Evolutionary conservation across 2,888 invertebrate genomes (phyloP), one percentile per base, ranked within the genome.

Genomic region (Chloroclysta siterata): DNA sequence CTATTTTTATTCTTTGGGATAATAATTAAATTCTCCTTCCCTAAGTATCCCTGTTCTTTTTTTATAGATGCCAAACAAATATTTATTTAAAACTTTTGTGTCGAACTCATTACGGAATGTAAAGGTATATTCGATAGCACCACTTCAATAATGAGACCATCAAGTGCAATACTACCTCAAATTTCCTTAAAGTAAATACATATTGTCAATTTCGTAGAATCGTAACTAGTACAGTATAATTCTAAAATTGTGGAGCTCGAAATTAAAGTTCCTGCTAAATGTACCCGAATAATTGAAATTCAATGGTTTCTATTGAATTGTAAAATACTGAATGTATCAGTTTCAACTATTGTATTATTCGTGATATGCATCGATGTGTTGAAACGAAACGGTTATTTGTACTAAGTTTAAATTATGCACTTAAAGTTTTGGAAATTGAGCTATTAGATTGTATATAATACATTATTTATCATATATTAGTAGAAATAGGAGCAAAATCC

Each of bases 231-330:
- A 15, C 47, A 22, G 3, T 22, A 22, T 22, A 47, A 13, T 47
- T 47, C 15, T 11, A 48, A 44, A 52, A 51, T n/a, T 36, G 6
- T 44, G 28, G 2, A 50, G 11, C 42, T 44, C 8, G 6, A 41
- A 33, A 36, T 41, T 46, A 36, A 28, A 51, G 39, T 54, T 28
- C 29, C 36, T 50, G 22, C 2, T 22, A 22, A 53, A 65, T 47
- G 52, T 56, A 48, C 17, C 36, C 33, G 14, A 56, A 53, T 42
- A 60, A 53, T 65, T 56, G 39, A 57, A 65, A 60, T 48, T 65
- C 65, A 65, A 57, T 65, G 44, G 29, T 29, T 57, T 50, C 44
- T 53, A 57, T 60, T 65, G 56, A 42, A 56, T 56, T 60, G 41
- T 56, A 48, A 60, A 60, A 2, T 42, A 54, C 14, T 50, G 13